Percentiles rank a stretch among this genome's conserved stretches.
These are phyloP conservation scores for Hyla sarda DNA, from an alignment of 2,113 vertebrate genomes.

Conservation along the genomic window DNA sequence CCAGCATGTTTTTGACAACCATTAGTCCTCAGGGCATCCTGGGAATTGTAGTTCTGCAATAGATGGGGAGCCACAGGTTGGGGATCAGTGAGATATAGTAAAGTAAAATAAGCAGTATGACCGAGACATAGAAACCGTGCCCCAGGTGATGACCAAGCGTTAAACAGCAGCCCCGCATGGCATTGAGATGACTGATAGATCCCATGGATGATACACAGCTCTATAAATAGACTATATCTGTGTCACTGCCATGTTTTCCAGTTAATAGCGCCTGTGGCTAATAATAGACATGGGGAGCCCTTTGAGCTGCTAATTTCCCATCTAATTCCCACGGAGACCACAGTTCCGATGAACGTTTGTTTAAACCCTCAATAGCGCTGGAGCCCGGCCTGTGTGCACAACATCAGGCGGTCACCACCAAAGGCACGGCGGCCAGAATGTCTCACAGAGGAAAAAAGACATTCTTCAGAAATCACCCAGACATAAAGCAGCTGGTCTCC, in stretches of 20 bases:
- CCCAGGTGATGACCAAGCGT: background rate
- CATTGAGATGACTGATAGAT: conserved; percentile 4
- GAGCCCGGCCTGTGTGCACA: conserved; percentile 67
- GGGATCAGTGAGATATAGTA: background rate
- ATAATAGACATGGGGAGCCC: conserved; percentile 69
- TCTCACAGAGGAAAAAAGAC: conserved; percentile 43
- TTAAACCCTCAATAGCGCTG: conserved; percentile 68
- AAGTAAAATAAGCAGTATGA: background rate
- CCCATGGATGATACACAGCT: conserved; percentile 62
- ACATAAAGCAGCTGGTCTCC: conserved; percentile 59
- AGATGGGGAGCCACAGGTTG: too few species aligned
- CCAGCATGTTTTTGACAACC: too few species aligned
- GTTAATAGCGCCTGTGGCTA: conserved; percentile 68
- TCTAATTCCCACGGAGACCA: conserved; percentile 74
- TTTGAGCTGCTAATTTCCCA: conserved; percentile 63
- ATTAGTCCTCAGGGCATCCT: too few species aligned
- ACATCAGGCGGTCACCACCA: conserved; percentile 59
- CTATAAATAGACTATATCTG: conserved; percentile 69
- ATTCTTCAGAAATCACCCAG: conserved; percentile 59
- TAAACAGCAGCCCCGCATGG: background rate
- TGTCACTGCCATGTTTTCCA: conserved; percentile 65
- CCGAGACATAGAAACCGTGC: background rate
- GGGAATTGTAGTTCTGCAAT: too few species aligned
- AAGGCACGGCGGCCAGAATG: background rate
- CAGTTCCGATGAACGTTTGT: conserved; percentile 64